A percentile compares a stretch with the other conserved stretches of the same genome.
These are phyloP conservation scores for Corythoichthys haematopterus DNA, from an alignment of 2,113 vertebrate genomes.

Conservation along the genomic window DNA sequence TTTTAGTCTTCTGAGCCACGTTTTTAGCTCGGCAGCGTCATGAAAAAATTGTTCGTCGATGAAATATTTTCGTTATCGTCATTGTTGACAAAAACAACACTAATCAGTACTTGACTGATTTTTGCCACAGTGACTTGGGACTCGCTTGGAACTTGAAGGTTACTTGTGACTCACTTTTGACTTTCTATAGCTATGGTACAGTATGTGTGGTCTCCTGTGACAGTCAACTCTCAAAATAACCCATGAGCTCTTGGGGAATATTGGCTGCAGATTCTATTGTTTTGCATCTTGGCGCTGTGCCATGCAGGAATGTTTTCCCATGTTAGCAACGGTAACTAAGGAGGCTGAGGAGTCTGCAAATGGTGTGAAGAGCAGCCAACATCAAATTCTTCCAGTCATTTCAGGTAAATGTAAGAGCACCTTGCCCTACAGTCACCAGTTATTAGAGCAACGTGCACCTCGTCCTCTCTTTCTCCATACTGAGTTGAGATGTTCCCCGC, in stretches of 20 bases:
- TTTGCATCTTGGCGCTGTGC: slow-evolving; percentile 41
- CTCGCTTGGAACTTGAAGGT: neutral
- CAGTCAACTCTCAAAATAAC: slow-evolving; percentile 49
- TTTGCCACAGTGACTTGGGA: neutral
- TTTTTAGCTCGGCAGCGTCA: no score
- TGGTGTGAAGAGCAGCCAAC: slow-evolving; percentile 19
- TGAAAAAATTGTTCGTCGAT: no score
- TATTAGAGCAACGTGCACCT: slow-evolving; percentile 40
- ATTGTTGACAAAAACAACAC: no score
- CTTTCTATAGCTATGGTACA: neutral
- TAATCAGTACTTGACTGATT: neutral
- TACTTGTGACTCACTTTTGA: neutral
- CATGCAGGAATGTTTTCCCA: slow-evolving; percentile 47
- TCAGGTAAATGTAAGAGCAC: slow-evolving; percentile 6
- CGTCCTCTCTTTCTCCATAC: slow-evolving; percentile 73
- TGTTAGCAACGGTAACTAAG: slow-evolving; percentile 47
- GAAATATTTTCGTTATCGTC: no score
- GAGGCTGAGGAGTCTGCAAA: slow-evolving; percentile 10
- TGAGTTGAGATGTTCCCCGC: slow-evolving; percentile 29
- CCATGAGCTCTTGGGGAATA: slow-evolving; percentile 42
- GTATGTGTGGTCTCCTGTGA: slow-evolving; percentile 15
- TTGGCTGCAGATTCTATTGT: slow-evolving; percentile 59
- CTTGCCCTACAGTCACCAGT: slow-evolving; percentile 68
- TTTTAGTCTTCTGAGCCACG: no score
- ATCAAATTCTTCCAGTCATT: slow-evolving; percentile 10